Evolutionary conservation across 2,888 invertebrate genomes (phyloP).

Genomic region (Drosophila glabriapex): DNA sequence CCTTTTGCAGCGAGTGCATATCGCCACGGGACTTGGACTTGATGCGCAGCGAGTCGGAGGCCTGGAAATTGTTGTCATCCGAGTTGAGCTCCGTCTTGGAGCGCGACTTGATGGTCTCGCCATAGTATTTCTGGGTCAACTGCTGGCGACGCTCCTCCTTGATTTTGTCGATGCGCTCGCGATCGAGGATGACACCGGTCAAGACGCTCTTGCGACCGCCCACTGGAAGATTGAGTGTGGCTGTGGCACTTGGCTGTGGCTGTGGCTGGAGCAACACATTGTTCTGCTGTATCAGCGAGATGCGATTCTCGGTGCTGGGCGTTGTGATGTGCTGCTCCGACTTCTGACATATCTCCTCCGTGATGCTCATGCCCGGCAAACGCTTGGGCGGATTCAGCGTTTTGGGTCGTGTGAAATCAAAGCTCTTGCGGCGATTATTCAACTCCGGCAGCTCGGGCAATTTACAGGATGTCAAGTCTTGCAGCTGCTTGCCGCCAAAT

Average conservation of each 20-base stretch:
- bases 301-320: slow-evolving; percentile 88
- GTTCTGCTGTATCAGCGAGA: slow-evolving; percentile 88
- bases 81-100: slow-evolving; percentile 84
- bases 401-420: slow-evolving; percentile 88
- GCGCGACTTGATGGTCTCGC: slow-evolving; percentile 90
- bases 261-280: slow-evolving; percentile 61
- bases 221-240: slow-evolving; percentile 38
- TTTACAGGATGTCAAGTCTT: slow-evolving; percentile 75
- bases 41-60: slow-evolving; percentile 81
- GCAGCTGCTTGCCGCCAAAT: slow-evolving; percentile 86
- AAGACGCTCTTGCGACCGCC: slow-evolving; percentile 83
- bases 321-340: slow-evolving; percentile 84
- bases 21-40: slow-evolving; percentile 85
- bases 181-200: slow-evolving; percentile 88
- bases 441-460: slow-evolving; percentile 80
- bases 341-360: slow-evolving; percentile 81
- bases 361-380: slow-evolving; percentile 84
- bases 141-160: slow-evolving; percentile 95
- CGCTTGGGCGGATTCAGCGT: slow-evolving; percentile 87
- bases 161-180: slow-evolving; percentile 95
- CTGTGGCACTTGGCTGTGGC: slow-evolving; percentile 37
- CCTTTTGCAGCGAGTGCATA: slow-evolving; percentile 82
- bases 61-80: slow-evolving; percentile 81
- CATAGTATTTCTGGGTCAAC: slow-evolving; percentile 93
- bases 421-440: slow-evolving; percentile 86